Percentiles rank a stretch among this genome's conserved stretches.
These are phyloP conservation scores for Esperia sulphurella DNA, from an alignment of 2,888 invertebrate species.

Conservation along the genomic window DNA sequence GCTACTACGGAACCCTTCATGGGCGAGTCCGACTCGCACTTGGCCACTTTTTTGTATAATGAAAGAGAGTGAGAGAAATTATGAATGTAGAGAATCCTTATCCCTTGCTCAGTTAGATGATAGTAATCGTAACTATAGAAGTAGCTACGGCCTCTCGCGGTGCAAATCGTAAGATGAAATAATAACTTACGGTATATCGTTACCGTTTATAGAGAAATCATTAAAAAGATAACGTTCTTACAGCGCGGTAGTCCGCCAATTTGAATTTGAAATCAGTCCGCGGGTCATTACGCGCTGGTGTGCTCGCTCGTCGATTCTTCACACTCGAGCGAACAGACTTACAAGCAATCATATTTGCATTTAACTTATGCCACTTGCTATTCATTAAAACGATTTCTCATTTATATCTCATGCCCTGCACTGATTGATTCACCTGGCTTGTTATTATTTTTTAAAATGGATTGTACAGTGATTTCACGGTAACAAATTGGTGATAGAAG, in stretches of 20 bases:
- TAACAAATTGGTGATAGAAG: conserved; percentile 3
- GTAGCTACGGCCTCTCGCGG: too few species aligned
- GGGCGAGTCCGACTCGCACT: too few species aligned
- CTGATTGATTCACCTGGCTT: not conserved
- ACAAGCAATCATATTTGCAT: conserved; percentile 27
- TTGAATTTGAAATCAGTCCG: conserved; percentile 38
- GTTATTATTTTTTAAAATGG: not conserved
- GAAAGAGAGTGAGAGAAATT: too few species aligned
- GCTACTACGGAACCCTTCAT: too few species aligned
- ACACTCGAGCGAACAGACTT: conserved; percentile 30
- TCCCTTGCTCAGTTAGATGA: too few species aligned
- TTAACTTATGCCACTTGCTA: conserved; percentile 23
- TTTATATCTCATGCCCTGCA: not conserved
- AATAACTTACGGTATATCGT: not conserved
- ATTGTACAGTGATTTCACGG: conserved; percentile 1
- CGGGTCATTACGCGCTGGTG: conserved; percentile 16
- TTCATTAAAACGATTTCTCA: conserved; percentile 16
- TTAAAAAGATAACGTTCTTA: conserved; percentile 1
- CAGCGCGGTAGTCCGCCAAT: conserved; percentile 17
- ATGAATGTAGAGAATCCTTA: too few species aligned
- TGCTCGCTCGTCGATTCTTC: conserved; percentile 31
- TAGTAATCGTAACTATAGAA: too few species aligned
- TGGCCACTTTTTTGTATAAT: too few species aligned
- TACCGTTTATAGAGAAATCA: not conserved
- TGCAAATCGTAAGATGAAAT: not conserved